Evolutionary conservation across 2,888 invertebrate species (phyloP), one percentile per base, ranked within the genome.

Genomic region (Dynastes maya): DNA sequence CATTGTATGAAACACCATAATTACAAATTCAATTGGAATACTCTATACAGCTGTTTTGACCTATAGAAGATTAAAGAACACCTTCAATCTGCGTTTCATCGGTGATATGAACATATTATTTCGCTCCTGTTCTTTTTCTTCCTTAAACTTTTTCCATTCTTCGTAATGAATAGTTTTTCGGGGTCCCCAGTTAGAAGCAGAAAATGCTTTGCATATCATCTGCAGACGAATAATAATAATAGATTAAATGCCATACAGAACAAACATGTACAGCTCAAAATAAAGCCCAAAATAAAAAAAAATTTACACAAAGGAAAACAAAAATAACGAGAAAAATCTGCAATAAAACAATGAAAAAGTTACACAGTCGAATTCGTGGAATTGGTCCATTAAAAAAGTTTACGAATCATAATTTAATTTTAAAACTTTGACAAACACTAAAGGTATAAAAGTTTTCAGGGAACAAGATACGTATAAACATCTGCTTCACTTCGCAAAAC

Each of bases 71-170:
- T 63, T 63, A 16, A 72, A 40, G 58, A 40, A 72, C 1, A 58
- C 58, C 37, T 55, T 55, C 16, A 72, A 2, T 29, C 72, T 72
- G n/a, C 72, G 72, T 40, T 58, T 72, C 40, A 37, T 58, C 1
- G 72, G 40, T 37, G 72, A 61, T 37, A 72, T 13, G 6, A 40
- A 55, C 3, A 65, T 67, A 11, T 67, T 76, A 40, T 65, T 51
- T 13, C 65, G 72, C 61, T 78, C 72, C 67, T 75, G n/a, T 68
- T 80, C 61, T 49, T 75, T 81, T 49, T 80, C 63, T 32, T 80
- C 70, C 70, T 82, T 83, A 58, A 83, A 84, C 22, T 81, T 80
- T 61, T 76, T 79, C 80, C 83, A 84, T 27, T 82, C 80, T 68
- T 81, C 81, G 51, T 63, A 79, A 13, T 67, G 53, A 3, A 51